phyloP scores from a whole-genome alignment of 2,888 invertebrate species.

The Antheraea yamamai region DNA sequence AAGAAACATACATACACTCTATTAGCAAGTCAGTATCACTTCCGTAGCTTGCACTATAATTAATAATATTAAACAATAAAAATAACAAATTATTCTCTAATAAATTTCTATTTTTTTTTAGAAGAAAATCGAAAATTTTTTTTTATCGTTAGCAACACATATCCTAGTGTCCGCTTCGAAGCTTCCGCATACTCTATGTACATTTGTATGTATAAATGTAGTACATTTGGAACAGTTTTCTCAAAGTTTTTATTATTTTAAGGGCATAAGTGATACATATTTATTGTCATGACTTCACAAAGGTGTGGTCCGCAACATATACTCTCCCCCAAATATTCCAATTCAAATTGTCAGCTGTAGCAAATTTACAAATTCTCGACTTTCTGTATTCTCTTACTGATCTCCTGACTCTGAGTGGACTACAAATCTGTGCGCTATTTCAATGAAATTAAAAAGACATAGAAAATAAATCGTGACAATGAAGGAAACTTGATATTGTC shows the following conservation, averaged over 20 bases:
- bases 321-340: not conserved
- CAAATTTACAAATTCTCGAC: not conserved
- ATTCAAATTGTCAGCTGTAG: not conserved
- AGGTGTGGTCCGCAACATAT: not conserved
- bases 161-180: slow-evolving; percentile 14
- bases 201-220: no score
- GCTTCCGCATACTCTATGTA: slow-evolving; percentile 21
- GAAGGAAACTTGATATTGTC: not conserved
- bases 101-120: slow-evolving; percentile 22
- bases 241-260: slow-evolving; percentile 53
- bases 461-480: not conserved
- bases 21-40: slow-evolving; percentile 55
- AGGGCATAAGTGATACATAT: slow-evolving; percentile 5
- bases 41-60: slow-evolving; percentile 75
- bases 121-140: not conserved
- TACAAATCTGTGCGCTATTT: not conserved
- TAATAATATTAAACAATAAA: slow-evolving; percentile 65
- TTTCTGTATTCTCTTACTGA: not conserved
- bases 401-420: not conserved
- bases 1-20: not conserved
- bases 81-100: slow-evolving; percentile 19
- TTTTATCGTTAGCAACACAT: slow-evolving; percentile 22
- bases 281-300: not conserved
- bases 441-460: not conserved
- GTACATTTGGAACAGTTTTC: slow-evolving; percentile 40